Conservation (phyloP, 2,113 vertebrate genomes). For the Hymenochirus boettgeri region DNA sequence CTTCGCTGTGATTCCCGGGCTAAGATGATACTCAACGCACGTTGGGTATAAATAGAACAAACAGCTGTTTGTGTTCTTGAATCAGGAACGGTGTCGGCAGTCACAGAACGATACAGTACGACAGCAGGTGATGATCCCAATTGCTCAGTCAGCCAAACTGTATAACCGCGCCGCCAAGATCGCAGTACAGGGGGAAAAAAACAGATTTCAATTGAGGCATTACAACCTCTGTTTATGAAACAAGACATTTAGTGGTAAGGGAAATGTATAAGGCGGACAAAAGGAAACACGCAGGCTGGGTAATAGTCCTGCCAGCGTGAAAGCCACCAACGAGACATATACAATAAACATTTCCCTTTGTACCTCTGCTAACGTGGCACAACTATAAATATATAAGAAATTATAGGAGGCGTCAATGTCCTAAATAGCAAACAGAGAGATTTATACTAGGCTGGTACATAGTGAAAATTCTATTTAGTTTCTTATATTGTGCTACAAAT, state of each 20-base stretch:
- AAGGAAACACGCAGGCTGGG: no score
- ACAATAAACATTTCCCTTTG: no score
- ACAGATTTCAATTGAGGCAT: conserved; percentile 32
- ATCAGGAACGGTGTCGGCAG: conserved; percentile 17
- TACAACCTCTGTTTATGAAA: conserved; percentile 7
- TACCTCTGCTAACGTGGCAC: no score
- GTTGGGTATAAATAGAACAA: conserved; percentile 26
- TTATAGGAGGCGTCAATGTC: no score
- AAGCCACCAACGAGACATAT: no score
- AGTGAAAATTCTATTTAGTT: no score
- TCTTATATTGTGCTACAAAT: no score
- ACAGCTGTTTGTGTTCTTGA: background rate
- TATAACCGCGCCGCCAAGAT: conserved; percentile 20
- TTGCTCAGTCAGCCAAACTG: conserved; percentile 29
- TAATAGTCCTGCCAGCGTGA: no score
- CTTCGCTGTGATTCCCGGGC: background rate
- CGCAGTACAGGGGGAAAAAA: conserved; percentile 3
- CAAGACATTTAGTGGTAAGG: conserved; percentile 10
- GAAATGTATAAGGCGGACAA: conserved; percentile 22
- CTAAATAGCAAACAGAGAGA: no score
- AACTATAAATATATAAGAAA: no score
- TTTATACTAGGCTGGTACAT: no score
- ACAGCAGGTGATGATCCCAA: conserved; percentile 25
- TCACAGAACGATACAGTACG: conserved; percentile 18
- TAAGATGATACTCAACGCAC: conserved; percentile 5